phyloP scores from a whole-genome alignment of 2,888 invertebrate genomes.

The Yponomeuta cagnagella region DNA sequence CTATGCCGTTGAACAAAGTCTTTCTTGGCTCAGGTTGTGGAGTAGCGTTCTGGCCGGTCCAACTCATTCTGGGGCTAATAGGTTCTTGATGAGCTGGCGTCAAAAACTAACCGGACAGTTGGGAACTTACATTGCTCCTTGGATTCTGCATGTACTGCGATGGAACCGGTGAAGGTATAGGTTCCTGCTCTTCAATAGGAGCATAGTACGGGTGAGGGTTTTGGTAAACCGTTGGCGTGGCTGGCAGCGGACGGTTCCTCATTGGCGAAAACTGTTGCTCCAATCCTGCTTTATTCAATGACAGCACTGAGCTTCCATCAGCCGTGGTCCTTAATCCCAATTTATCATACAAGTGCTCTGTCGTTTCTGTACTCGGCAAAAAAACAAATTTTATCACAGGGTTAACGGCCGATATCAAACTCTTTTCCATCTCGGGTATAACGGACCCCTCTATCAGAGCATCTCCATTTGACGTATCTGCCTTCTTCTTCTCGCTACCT shows the following conservation, averaged over 20 bases:
- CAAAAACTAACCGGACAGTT: slow-evolving; percentile 64
- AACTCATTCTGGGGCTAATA: slow-evolving; percentile 64
- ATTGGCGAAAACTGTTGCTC: slow-evolving; percentile 73
- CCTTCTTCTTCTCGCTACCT: slow-evolving; percentile 74
- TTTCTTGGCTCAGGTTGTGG: slow-evolving; percentile 65
- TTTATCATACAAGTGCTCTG: slow-evolving; percentile 91
- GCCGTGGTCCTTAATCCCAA: slow-evolving; percentile 89
- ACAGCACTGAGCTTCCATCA: slow-evolving; percentile 87
- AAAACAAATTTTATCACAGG: slow-evolving; percentile 80
- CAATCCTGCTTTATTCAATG: slow-evolving; percentile 82
- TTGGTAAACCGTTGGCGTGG: slow-evolving; percentile 71
- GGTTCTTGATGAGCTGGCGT: slow-evolving; percentile 71
- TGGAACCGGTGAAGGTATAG: slow-evolving; percentile 68
- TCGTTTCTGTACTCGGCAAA: slow-evolving; percentile 66
- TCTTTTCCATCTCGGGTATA: slow-evolving; percentile 89
- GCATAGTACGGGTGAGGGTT: slow-evolving; percentile 63
- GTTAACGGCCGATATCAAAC: slow-evolving; percentile 88
- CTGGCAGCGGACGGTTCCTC: slow-evolving; percentile 79
- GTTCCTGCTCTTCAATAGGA: slow-evolving; percentile 72
- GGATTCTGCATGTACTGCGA: slow-evolving; percentile 50
- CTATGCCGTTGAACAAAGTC: slow-evolving; percentile 40
- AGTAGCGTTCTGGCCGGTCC: slow-evolving; percentile 69
- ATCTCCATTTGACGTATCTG: slow-evolving; percentile 77
- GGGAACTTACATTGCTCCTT: slow-evolving; percentile 69
- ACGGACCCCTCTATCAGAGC: slow-evolving; percentile 85